Conservation (phyloP, 64 coral and sea anemone species). For the Cladopsammia gracilis region DNA sequence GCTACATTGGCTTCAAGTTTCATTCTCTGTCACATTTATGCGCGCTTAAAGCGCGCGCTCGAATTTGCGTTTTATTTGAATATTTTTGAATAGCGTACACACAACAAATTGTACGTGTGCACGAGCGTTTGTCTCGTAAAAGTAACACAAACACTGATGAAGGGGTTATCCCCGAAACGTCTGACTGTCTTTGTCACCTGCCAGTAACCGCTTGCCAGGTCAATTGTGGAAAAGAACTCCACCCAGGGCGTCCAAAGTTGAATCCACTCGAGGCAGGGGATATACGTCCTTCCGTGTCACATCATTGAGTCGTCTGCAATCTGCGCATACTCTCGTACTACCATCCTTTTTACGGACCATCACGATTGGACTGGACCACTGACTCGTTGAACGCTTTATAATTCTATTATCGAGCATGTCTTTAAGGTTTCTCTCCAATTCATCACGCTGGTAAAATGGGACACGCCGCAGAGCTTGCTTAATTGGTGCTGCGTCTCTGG, state of each 20-base stretch:
- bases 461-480: conserved; percentile 10
- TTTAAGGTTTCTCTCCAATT: background rate
- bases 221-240: background rate
- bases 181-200: too few relatives aligned
- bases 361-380: conserved; percentile 15
- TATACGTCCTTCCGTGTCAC: conserved; percentile 11
- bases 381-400: conserved; percentile 18
- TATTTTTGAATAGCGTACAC: too few relatives aligned
- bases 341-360: conserved; percentile 23
- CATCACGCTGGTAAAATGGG: background rate
- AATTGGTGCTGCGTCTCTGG: conserved; percentile 4
- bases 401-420: conserved; percentile 7
- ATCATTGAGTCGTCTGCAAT: conserved; percentile 11
- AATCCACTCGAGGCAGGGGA: conserved; percentile 4
- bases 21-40: too few relatives aligned
- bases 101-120: too few relatives aligned
- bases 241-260: conserved; percentile 10
- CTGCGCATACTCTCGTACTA: background rate
- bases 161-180: too few relatives aligned
- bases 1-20: too few relatives aligned
- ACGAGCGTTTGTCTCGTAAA: too few relatives aligned
- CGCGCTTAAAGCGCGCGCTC: too few relatives aligned
- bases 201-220: background rate
- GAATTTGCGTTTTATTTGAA: too few relatives aligned
- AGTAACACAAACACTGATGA: too few relatives aligned